phyloP scores from a whole-genome alignment of 2,113 vertebrate genomes.

The Gnathonemus echidnorhynchus region DNA sequence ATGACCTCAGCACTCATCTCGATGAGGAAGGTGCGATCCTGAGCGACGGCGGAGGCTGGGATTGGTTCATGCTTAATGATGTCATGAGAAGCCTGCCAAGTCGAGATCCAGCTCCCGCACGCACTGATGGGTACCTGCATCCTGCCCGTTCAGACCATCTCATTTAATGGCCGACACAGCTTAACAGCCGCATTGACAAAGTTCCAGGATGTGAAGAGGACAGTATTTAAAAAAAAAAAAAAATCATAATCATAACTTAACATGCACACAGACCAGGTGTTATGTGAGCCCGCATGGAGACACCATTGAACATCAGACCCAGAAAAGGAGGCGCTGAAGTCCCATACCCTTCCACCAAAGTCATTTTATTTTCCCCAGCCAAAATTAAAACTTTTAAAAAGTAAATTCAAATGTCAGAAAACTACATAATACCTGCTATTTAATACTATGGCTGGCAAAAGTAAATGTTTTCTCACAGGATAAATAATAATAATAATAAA shows the following conservation, averaged over 20 bases:
- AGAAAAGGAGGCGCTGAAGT: background rate
- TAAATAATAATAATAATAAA: background rate
- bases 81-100: background rate
- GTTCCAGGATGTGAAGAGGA: background rate
- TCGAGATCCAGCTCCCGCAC: no score
- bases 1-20: background rate
- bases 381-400: constrained; percentile 10
- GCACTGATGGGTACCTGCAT: background rate
- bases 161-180: background rate
- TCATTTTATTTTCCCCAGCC: background rate
- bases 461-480: background rate
- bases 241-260: background rate
- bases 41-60: background rate
- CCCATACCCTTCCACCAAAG: background rate
- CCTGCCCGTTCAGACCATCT: background rate
- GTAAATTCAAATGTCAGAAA: background rate
- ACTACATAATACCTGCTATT: background rate
- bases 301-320: background rate
- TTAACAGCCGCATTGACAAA: background rate
- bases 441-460: constrained; percentile 1
- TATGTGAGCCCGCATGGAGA: background rate
- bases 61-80: background rate
- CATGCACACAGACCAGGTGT: background rate
- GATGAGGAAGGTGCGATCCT: background rate
- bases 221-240: background rate